Percentiles rank a stretch among this genome's conserved stretches.
Conservation (phyloP, 2,888 invertebrate genomes). For the Falcaria lacertinaria region DNA sequence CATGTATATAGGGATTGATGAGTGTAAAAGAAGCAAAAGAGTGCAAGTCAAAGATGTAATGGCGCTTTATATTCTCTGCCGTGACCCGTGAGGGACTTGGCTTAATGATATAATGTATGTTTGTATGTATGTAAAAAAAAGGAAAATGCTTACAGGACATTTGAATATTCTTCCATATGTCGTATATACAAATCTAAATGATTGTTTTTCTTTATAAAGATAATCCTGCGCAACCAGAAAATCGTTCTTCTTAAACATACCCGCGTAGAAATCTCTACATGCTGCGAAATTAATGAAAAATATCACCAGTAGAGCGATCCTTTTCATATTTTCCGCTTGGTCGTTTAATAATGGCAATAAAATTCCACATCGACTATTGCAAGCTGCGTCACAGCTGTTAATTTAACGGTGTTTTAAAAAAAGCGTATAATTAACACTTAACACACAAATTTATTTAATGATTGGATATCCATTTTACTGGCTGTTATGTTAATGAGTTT, state of each 20-base stretch:
- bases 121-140: neutral
- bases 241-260: conserved; percentile 59
- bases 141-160: conserved; percentile 45
- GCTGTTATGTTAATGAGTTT: no score
- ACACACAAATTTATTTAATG: no score
- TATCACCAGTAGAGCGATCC: conserved; percentile 11
- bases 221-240: conserved; percentile 52
- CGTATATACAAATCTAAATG: conserved; percentile 30
- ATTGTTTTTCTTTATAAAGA: conserved; percentile 40
- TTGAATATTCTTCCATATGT: conserved; percentile 55
- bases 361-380: neutral
- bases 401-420: neutral
- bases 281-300: conserved; percentile 15
- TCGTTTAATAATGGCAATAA: neutral
- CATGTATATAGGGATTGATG: no score
- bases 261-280: conserved; percentile 52
- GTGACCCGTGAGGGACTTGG: no score
- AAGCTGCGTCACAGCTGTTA: neutral
- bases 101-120: no score
- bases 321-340: neutral
- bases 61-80: no score
- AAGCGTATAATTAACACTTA: no score
- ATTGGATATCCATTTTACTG: no score
- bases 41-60: no score
- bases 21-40: no score